phyloP scores from a whole-genome alignment of 2,797 vertebrate genomes.

The Chelon labrosus region DNA sequence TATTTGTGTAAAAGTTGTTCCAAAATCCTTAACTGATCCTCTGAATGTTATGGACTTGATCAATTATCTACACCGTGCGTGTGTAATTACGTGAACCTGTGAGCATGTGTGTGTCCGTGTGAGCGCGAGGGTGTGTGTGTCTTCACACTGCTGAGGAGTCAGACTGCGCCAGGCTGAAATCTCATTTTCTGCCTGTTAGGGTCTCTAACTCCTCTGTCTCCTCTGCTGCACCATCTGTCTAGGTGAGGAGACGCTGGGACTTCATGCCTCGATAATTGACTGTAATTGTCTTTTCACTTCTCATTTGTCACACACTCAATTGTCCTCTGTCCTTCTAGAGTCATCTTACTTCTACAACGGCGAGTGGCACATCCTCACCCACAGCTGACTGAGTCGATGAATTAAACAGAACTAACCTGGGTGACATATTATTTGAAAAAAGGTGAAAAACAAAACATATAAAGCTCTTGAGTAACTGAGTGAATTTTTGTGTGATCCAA shows the following conservation, averaged over 20 bases:
- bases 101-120: conserved; percentile 12
- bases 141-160: conserved; percentile 42
- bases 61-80: conserved; percentile 61
- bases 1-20: conserved; percentile 62
- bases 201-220: conserved; percentile 79
- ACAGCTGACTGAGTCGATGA: neutral
- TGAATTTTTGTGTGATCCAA: neutral
- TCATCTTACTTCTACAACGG: conserved; percentile 14
- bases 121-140: conserved; percentile 8
- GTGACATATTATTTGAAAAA: conserved; percentile 15
- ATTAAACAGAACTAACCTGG: neutral
- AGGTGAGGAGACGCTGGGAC: conserved; percentile 83
- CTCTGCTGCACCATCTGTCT: conserved; percentile 64
- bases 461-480: conserved; percentile 14
- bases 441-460: neutral
- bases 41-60: conserved; percentile 62
- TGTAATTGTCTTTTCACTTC: conserved; percentile 97
- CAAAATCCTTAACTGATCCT: conserved; percentile 64
- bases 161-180: conserved; percentile 91
- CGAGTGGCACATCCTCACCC: neutral
- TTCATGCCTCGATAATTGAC: conserved; percentile 93
- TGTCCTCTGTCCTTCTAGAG: conserved; percentile 52
- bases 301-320: conserved; percentile 88
- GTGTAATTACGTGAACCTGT: conserved; percentile 27
- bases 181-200: conserved; percentile 97